Percentiles rank a stretch among this genome's conserved stretches.
Conservation (phyloP, 2,113 vertebrate species). For the Scomber scombrus region DNA sequence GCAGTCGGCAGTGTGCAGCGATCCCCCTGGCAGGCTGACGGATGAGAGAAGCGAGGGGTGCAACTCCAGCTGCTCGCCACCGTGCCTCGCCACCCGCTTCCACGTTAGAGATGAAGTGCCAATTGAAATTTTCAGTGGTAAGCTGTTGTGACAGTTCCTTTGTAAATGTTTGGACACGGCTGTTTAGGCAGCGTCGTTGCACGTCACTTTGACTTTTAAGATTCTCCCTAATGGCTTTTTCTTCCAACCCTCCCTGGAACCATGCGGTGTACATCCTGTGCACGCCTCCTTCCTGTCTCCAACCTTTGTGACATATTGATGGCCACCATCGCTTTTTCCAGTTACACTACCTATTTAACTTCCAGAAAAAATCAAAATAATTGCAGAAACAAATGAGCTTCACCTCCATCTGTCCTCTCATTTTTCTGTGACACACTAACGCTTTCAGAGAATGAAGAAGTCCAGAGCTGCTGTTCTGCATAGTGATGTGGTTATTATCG, state of each 20-base stretch:
- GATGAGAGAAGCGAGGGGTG: constrained; percentile 42
- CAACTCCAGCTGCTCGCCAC: constrained; percentile 59
- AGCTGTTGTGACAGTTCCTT: constrained; percentile 72
- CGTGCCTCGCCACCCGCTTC: constrained; percentile 15
- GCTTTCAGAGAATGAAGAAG: constrained; percentile 37
- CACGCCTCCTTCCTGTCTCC: background rate
- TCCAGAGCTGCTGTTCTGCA: constrained; percentile 59
- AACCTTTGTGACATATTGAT: background rate
- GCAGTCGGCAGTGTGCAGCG: constrained; percentile 10
- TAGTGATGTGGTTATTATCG: constrained; percentile 67
- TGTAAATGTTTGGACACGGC: constrained; percentile 68
- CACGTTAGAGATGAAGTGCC: constrained; percentile 55
- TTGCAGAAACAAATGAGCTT: constrained; percentile 71
- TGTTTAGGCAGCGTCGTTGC: constrained; percentile 56
- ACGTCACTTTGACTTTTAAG: constrained; percentile 60
- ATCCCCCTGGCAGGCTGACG: constrained; percentile 47
- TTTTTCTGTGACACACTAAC: constrained; percentile 41
- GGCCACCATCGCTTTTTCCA: constrained; percentile 30
- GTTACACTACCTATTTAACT: constrained; percentile 33
- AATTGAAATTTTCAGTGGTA: constrained; percentile 61
- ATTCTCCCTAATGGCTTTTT: constrained; percentile 21
- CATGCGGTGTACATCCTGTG: constrained; percentile 8
- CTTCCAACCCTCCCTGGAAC: constrained; percentile 27
- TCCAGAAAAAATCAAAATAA: constrained; percentile 52
- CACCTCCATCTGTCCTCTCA: constrained; percentile 74